Evolutionary conservation across 2,113 vertebrate species (phyloP).

Genomic region (Channa argus): DNA sequence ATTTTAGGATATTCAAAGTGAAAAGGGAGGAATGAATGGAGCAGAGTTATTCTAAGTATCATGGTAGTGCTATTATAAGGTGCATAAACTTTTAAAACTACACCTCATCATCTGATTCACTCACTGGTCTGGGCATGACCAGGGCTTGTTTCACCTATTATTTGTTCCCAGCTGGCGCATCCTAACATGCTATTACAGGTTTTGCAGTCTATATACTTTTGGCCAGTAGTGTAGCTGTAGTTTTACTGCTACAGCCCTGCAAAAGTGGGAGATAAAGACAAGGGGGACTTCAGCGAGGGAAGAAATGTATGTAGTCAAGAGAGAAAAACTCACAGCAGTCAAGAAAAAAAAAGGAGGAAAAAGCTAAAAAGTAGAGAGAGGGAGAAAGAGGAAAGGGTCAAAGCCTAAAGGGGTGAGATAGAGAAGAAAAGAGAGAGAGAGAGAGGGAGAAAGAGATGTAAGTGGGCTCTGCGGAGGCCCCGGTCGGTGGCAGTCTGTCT

Average conservation of each 20-base stretch:
- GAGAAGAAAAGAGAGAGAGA: conserved; percentile 20
- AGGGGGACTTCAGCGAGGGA: background rate
- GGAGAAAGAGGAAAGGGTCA: conserved; percentile 52
- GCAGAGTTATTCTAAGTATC: too few relatives aligned
- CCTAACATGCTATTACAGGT: too few relatives aligned
- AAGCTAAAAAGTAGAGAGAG: conserved; percentile 20
- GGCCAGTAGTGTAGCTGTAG: too few relatives aligned
- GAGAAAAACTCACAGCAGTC: conserved; percentile 26
- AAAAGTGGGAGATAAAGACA: background rate
- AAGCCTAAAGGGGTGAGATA: conserved; percentile 58
- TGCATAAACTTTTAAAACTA: too few relatives aligned
- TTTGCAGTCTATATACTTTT: background rate
- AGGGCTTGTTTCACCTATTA: too few relatives aligned
- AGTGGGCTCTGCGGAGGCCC: conserved; percentile 87
- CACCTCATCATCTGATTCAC: too few relatives aligned
- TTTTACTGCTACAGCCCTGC: background rate
- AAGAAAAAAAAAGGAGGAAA: conserved; percentile 17
- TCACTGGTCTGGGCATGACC: too few relatives aligned
- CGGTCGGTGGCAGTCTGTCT: conserved; percentile 89
- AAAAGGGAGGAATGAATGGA: too few relatives aligned
- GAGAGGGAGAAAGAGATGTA: conserved; percentile 82
- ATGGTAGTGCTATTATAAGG: too few relatives aligned
- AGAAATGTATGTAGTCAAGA: background rate
- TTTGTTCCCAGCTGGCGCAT: too few relatives aligned
- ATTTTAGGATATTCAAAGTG: too few relatives aligned